These are phyloP conservation scores for Danionella dracula DNA, from an alignment of 2,797 vertebrate species.

Conservation along the genomic window DNA sequence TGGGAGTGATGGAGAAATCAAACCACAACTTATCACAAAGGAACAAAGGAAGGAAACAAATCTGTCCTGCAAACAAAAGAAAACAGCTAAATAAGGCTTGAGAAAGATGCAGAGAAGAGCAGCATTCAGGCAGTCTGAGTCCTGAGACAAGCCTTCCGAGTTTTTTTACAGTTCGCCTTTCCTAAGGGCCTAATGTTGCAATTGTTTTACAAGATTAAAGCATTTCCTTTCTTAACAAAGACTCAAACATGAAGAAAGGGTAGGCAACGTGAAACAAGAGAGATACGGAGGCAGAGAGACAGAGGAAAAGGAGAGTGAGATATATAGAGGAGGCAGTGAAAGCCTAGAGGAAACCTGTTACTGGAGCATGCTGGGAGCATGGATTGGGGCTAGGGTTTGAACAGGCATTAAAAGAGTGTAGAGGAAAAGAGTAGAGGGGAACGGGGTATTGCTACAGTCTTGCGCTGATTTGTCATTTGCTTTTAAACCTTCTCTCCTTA, in stretches of 20 bases:
- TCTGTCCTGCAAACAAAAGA: conserved; percentile 68
- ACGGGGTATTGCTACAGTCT: conserved; percentile 69
- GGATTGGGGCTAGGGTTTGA: conserved; percentile 79
- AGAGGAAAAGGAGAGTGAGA: conserved; percentile 2
- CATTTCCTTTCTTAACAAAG: conserved; percentile 58
- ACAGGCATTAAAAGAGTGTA: conserved; percentile 88
- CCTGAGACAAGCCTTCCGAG: conserved; percentile 56
- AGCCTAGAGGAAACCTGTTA: conserved; percentile 83
- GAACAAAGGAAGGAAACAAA: conserved; percentile 61
- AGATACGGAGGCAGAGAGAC: not conserved
- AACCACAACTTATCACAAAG: conserved; percentile 51
- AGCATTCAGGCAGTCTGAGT: conserved; percentile 65
- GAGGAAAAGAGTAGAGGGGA: conserved; percentile 64
- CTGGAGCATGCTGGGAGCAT: conserved; percentile 88
- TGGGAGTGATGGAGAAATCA: conserved; percentile 56
- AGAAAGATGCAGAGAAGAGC: conserved; percentile 65
- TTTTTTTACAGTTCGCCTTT: conserved; percentile 52
- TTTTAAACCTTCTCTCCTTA: too few species aligned
- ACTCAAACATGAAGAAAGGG: conserved; percentile 77
- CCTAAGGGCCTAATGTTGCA: conserved; percentile 63
- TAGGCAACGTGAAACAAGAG: conserved; percentile 8
- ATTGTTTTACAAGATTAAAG: conserved; percentile 60
- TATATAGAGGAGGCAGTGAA: conserved; percentile 76
- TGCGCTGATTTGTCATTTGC: too few species aligned
- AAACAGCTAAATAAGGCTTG: conserved; percentile 69